Base-by-base conservation (phyloP, 2,113 vertebrate genomes). In the Notarius quadriscutis region DNA sequence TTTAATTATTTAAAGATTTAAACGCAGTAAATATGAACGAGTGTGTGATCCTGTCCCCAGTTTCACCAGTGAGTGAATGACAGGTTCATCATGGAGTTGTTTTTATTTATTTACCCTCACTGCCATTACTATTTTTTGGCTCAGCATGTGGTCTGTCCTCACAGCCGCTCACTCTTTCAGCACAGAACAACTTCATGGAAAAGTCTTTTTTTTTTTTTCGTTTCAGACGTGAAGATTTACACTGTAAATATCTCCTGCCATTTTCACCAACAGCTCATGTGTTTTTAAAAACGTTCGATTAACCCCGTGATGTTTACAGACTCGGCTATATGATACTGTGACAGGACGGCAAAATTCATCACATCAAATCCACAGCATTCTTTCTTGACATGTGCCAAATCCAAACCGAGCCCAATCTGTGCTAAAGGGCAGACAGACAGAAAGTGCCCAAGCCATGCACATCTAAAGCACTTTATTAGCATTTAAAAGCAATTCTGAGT, bases 401-500 rank as follows among this genome's bases (percentile, higher is more conserved):
- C 79, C 48, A 72, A 81, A 71, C 57, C 62, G 78, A 81, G 55
- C 34, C 74, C 55, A 34, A 63, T 74, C 65, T 58, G 78, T 30
- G 85, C 15, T 18, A 57, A 18, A 69, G 75, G 17, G 9, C 58
- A 34, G 27, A 58, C 5, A 25, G 27, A 75, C 2, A 84, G 62
- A 80, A 4, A n/a, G 9, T 11, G 67, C 63, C 50, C 6, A 58
- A 55, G 27, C 69, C 62, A 10, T 30, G 30, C 60, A 80, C 62
- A n/a, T 86, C 62, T 67, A 18, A 83, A 83, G 60, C 71, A 53
- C 71, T 83, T 77, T 48, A 87, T 87, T 78, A 87, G 81, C 86
- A 87, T 84, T 25, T 83, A 50, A 87, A 83, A 83, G 81, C 81
- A 63, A 78, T 53, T 62, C 10, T 25, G 50, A 50, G 69, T 18